Conservation (phyloP, 2,797 vertebrate species). For the Pipistrellus pipistrellus region DNA sequence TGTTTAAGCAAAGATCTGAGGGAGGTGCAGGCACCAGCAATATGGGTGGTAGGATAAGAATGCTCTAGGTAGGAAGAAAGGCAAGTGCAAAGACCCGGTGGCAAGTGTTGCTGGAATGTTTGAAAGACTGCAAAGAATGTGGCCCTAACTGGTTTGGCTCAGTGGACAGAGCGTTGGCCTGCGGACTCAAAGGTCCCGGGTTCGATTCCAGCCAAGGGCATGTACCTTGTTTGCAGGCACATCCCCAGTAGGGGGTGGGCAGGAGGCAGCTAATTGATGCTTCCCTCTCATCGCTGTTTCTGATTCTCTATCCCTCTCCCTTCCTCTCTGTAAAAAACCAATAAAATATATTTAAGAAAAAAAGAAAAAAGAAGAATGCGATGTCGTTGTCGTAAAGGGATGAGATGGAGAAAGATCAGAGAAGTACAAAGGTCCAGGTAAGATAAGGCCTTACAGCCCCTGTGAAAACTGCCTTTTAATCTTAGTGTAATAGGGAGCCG, state of each 20-base stretch:
- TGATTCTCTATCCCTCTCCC: too few species aligned
- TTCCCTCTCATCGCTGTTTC: too few species aligned
- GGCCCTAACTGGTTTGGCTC: too few species aligned
- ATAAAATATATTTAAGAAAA: too few species aligned
- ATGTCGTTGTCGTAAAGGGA: neutral
- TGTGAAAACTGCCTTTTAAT: neutral
- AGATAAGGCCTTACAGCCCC: neutral
- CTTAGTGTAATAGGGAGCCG: neutral
- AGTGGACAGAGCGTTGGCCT: too few species aligned
- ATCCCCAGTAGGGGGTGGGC: too few species aligned
- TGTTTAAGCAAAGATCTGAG: neutral
- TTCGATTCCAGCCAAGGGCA: too few species aligned
- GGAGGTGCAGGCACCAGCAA: neutral
- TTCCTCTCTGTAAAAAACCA: too few species aligned
- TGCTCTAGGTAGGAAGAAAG: neutral
- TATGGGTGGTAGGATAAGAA: neutral
- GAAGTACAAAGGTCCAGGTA: neutral
- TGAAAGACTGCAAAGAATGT: conserved; percentile 12
- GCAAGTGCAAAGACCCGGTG: neutral
- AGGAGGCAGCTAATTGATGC: too few species aligned
- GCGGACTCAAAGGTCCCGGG: too few species aligned
- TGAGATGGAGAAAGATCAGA: neutral
- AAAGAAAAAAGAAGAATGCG: conserved; percentile 1
- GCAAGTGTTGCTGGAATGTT: neutral
- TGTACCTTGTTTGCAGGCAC: too few species aligned